These are phyloP conservation scores for Pangasius sanitwongsei DNA, from an alignment of 2,797 vertebrate species.

Conservation along the genomic window DNA sequence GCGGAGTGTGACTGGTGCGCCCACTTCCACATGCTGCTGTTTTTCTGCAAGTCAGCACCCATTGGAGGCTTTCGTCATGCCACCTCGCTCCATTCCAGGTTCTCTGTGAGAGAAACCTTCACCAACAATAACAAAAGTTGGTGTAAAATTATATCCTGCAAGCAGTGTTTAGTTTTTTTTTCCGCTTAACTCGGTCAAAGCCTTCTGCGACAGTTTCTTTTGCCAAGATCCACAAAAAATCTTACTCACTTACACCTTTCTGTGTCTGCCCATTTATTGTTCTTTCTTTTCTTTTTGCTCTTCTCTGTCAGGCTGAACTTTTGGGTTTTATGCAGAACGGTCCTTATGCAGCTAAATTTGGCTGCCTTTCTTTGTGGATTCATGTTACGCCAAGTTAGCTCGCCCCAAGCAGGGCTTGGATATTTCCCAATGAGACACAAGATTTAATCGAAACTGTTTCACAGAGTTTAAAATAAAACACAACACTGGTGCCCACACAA, in stretches of 20 bases:
- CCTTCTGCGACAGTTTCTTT: conserved; percentile 50
- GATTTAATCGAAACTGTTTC: conserved; percentile 54
- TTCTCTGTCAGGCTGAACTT: conserved; percentile 5
- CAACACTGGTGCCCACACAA: conserved; percentile 38
- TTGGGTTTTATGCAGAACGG: conserved; percentile 30
- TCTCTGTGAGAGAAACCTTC: conserved; percentile 31
- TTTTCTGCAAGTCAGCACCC: conserved; percentile 23
- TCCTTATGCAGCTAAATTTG: conserved; percentile 42
- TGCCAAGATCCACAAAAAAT: conserved; percentile 67
- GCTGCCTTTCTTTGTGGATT: conserved; percentile 63
- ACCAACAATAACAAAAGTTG: conserved; percentile 53
- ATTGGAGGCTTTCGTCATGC: conserved; percentile 1
- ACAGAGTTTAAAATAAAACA: conserved; percentile 44
- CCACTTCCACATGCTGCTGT: conserved; percentile 1
- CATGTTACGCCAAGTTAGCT: conserved; percentile 65
- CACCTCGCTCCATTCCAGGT: background rate
- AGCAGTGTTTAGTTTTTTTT: conserved; percentile 64
- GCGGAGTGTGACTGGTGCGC: conserved; percentile 8
- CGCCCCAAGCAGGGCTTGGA: conserved; percentile 55
- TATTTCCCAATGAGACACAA: conserved; percentile 65
- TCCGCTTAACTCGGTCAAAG: conserved; percentile 60
- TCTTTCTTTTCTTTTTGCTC: conserved; percentile 20
- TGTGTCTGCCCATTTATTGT: conserved; percentile 16
- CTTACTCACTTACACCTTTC: conserved; percentile 7
- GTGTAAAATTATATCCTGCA: conserved; percentile 58